These are phyloP conservation scores for Triplophysa yarkandensis DNA, from an alignment of 2,797 vertebrate genomes.

Conservation along the genomic window DNA sequence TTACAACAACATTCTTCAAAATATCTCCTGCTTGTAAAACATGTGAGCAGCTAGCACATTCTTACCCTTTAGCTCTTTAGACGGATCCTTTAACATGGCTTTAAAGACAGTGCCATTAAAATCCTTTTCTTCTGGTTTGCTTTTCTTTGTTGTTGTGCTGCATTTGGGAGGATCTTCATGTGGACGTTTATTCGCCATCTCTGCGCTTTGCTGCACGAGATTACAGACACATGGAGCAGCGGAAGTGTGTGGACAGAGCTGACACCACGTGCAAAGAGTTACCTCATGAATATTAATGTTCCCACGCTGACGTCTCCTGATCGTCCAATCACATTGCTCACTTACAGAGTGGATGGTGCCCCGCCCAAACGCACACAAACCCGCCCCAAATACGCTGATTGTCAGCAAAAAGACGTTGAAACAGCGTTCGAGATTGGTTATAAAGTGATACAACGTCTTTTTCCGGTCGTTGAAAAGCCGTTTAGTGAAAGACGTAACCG, in stretches of 20 bases:
- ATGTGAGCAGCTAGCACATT: not conserved
- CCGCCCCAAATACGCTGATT: too few relatives aligned
- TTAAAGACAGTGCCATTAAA: constrained; percentile 79
- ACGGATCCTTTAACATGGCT: constrained; percentile 73
- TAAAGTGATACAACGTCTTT: too few relatives aligned
- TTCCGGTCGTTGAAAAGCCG: too few relatives aligned
- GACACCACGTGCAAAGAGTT: constrained; percentile 27
- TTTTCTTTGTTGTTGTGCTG: constrained; percentile 56
- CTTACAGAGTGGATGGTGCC: too few relatives aligned
- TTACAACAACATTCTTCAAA: too few relatives aligned
- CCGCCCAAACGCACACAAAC: too few relatives aligned
- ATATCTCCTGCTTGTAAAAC: not conserved
- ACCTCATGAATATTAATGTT: constrained; percentile 9
- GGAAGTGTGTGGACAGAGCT: not conserved
- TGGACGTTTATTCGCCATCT: constrained; percentile 61
- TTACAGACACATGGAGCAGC: constrained; percentile 1
- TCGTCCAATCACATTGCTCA: not conserved
- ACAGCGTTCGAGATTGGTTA: too few relatives aligned
- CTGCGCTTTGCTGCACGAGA: not conserved
- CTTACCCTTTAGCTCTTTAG: constrained; percentile 72
- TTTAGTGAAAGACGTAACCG: too few relatives aligned
- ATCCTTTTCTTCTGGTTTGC: constrained; percentile 65
- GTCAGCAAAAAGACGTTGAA: too few relatives aligned
- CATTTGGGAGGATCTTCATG: constrained; percentile 54
- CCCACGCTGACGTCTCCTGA: not conserved